These are phyloP conservation scores for Paramisgurnus dabryanus DNA, from an alignment of 2,113 vertebrate species.

Conservation along the genomic window DNA sequence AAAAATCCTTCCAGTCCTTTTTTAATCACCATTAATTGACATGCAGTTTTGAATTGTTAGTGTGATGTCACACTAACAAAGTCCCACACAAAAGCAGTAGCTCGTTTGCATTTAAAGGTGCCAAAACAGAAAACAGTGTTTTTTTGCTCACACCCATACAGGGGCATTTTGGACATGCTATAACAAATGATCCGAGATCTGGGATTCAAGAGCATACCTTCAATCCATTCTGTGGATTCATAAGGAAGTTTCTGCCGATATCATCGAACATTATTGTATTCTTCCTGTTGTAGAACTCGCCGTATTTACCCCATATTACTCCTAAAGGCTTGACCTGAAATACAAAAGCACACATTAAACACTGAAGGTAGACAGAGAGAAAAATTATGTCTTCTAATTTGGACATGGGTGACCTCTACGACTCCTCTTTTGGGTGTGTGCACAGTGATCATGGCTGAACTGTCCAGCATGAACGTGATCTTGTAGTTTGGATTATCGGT, in stretches of 20 bases:
- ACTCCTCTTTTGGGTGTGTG: constrained; percentile 95
- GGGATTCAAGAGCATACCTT: constrained; percentile 77
- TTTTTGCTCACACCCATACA: no score
- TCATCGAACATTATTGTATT: constrained; percentile 99
- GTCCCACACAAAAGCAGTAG: no score
- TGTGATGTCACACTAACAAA: no score
- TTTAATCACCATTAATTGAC: no score
- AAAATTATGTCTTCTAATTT: constrained; percentile 22
- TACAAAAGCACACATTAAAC: background rate
- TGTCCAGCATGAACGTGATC: constrained; percentile 98
- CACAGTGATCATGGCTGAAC: constrained; percentile 98
- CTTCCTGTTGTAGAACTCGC: constrained; percentile 93
- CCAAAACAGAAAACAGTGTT: no score
- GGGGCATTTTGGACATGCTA: no score
- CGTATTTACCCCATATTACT: constrained; percentile 98
- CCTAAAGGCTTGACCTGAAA: constrained; percentile 95
- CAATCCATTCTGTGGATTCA: constrained; percentile 98
- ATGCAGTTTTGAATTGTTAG: no score
- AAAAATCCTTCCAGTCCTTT: no score
- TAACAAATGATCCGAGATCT: no score
- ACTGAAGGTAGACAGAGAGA: background rate
- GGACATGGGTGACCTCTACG: constrained; percentile 85
- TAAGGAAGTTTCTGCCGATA: constrained; percentile 97
- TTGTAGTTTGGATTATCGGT: constrained; percentile 97
- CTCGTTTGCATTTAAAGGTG: no score